Conservation (phyloP, 2,888 invertebrate genomes). For the Drosophila antonietae region DNA sequence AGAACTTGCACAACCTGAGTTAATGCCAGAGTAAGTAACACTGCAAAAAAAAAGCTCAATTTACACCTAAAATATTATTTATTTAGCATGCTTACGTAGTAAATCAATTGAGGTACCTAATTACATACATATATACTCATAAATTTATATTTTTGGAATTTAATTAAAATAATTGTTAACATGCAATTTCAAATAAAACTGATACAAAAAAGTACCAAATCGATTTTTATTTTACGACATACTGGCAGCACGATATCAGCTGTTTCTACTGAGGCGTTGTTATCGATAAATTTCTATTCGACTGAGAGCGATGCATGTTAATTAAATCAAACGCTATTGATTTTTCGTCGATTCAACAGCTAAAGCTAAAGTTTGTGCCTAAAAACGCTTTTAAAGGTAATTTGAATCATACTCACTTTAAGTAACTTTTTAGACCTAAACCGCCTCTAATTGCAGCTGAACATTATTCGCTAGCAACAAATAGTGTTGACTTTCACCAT, state of each 20-base stretch:
- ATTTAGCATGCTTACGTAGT: constrained; percentile 69
- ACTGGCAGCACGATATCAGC: constrained; percentile 33
- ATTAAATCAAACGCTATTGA: constrained; percentile 49
- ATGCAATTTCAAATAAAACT: constrained; percentile 40
- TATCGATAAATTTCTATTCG: constrained; percentile 30
- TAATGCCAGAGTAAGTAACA: constrained; percentile 75
- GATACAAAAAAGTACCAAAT: constrained; percentile 22
- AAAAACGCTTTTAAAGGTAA: constrained; percentile 46
- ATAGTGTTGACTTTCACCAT: constrained; percentile 71
- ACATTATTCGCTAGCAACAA: constrained; percentile 31
- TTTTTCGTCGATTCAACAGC: constrained; percentile 43
- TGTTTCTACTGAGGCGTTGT: constrained; percentile 4
- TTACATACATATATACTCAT: constrained; percentile 9
- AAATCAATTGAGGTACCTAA: constrained; percentile 1
- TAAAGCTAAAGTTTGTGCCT: constrained; percentile 14
- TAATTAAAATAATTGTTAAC: constrained; percentile 39
- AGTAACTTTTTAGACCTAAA: not conserved
- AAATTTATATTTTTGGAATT: constrained; percentile 43
- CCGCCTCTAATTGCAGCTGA: constrained; percentile 25
- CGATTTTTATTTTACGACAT: not conserved
- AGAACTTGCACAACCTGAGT: constrained; percentile 43
- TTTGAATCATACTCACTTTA: not conserved
- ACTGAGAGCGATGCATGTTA: constrained; percentile 11
- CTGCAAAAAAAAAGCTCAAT: not conserved
- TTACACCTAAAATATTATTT: not conserved